Percentiles rank a stretch among this genome's conserved stretches.
phyloP scores from a whole-genome alignment of 2,113 vertebrate genomes.

The Bettongia penicillata region DNA sequence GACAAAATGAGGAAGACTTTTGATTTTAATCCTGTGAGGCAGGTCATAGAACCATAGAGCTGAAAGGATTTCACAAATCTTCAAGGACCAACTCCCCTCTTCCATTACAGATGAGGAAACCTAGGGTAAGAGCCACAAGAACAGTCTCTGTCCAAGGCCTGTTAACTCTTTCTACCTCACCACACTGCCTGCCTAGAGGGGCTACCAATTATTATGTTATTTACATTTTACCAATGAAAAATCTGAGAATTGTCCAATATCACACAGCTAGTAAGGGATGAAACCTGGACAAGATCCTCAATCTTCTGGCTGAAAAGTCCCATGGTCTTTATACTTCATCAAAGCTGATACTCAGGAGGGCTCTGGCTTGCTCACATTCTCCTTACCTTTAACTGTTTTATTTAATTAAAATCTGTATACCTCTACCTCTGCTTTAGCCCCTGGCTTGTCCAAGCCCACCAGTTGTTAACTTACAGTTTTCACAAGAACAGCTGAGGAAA shows the following conservation, averaged over 20 bases:
- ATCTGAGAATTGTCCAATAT: not conserved
- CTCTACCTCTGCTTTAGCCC: not conserved
- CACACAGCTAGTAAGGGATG: fast-evolving
- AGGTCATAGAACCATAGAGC: not conserved
- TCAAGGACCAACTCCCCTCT: not conserved
- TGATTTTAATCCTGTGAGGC: not conserved
- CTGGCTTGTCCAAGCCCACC: not conserved
- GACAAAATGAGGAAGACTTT: not conserved
- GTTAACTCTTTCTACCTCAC: not conserved
- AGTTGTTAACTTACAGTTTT: not conserved
- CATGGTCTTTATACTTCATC: not conserved
- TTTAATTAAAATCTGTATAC: not conserved
- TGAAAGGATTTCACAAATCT: not conserved
- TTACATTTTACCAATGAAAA: not conserved
- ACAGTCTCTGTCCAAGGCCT: not conserved
- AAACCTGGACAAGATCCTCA: not conserved
- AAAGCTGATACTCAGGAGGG: not conserved
- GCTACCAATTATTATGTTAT: not conserved
- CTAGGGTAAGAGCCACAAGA: too few relatives aligned
- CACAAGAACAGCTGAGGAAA: not conserved
- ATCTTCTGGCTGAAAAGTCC: not conserved
- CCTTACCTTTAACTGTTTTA: not conserved
- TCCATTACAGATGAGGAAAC: too few relatives aligned
- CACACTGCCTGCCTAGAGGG: not conserved
- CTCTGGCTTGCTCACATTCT: not conserved